A percentile compares a stretch with the other conserved stretches of the same genome.
phyloP scores from a whole-genome alignment of 2,113 vertebrate species.

The Petromus typicus region DNA sequence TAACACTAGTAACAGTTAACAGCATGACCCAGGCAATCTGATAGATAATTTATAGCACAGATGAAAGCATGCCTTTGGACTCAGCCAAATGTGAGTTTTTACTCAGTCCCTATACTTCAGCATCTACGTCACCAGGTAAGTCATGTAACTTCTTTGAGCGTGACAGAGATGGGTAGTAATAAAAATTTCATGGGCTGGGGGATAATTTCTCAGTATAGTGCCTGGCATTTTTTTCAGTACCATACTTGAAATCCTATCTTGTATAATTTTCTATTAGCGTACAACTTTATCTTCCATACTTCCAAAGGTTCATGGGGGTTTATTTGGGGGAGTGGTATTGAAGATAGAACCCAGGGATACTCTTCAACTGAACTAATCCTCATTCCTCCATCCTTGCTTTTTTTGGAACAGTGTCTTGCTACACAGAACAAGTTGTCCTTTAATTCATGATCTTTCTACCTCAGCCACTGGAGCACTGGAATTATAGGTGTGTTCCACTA shows the following conservation, averaged over 20 bases:
- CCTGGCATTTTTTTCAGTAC: background rate
- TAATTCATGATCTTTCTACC: background rate
- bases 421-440: background rate
- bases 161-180: background rate
- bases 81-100: background rate
- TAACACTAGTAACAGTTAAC: background rate
- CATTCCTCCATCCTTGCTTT: no score
- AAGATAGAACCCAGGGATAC: background rate
- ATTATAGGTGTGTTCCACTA: background rate
- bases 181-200: background rate
- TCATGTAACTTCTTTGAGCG: background rate
- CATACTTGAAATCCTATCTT: background rate
- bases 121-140: background rate
- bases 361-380: background rate
- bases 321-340: background rate
- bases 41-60: background rate
- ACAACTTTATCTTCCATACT: background rate
- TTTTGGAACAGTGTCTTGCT: background rate
- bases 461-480: background rate
- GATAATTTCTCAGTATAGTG: background rate
- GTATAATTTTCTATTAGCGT: background rate
- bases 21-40: background rate
- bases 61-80: background rate
- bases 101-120: background rate
- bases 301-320: background rate